Conservation (phyloP, 2,797 vertebrate species). For the Rhyacichthys aspro region DNA sequence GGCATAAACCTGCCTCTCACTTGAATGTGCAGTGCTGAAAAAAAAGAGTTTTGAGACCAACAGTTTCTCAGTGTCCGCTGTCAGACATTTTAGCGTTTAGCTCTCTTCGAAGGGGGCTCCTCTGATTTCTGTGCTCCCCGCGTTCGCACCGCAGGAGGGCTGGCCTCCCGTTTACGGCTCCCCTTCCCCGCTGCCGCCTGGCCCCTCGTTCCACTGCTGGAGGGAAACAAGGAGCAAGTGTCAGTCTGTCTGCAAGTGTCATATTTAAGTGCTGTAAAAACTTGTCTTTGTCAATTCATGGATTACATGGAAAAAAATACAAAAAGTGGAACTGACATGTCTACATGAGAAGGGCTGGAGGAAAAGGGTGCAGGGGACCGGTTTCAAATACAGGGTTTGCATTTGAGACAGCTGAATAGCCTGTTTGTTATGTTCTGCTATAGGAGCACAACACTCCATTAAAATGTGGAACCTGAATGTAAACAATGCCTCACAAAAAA, state of each 20-base stretch:
- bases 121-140: conserved; percentile 87
- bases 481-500: not conserved
- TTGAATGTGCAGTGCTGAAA: conserved; percentile 40
- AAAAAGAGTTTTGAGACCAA: conserved; percentile 32
- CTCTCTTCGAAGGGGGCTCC: conserved; percentile 86
- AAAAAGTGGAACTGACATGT: conserved; percentile 14
- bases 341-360: conserved; percentile 2
- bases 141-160: conserved; percentile 84
- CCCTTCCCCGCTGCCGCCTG: conserved; percentile 81
- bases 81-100: conserved; percentile 84
- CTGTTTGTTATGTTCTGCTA: not conserved
- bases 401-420: conserved; percentile 5
- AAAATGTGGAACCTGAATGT: not conserved
- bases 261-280: conserved; percentile 32
- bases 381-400: conserved; percentile 21
- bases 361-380: not conserved
- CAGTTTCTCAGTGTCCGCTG: conserved; percentile 18
- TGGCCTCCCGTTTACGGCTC: conserved; percentile 86
- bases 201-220: conserved; percentile 80
- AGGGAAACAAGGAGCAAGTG: conserved; percentile 60
- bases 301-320: conserved; percentile 7
- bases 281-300: conserved; percentile 39
- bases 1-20: conserved; percentile 28
- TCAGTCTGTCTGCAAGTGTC: conserved; percentile 50
- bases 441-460: not conserved